phyloP scores from a whole-genome alignment of 2,113 vertebrate species.

The Saccopteryx leptura region DNA sequence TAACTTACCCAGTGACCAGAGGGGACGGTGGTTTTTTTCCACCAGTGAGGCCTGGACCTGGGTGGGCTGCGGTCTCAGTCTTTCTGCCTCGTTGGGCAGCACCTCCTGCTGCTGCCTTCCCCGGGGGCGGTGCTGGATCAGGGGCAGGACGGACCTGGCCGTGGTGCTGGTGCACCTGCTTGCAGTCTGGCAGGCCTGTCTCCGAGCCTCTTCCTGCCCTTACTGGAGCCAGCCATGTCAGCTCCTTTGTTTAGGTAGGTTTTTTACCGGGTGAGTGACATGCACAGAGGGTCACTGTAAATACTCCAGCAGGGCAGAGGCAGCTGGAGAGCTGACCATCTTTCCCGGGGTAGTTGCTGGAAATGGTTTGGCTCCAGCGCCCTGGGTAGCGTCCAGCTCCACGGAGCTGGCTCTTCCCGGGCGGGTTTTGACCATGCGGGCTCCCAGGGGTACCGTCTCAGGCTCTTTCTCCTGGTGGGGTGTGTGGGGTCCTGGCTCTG shows the following conservation, averaged over 20 bases:
- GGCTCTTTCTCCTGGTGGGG: not conserved
- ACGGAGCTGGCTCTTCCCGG: not conserved
- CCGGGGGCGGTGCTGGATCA: no score
- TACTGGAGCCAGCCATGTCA: accelerated
- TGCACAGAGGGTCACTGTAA: accelerated
- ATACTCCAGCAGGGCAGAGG: not conserved
- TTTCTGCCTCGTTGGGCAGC: not conserved
- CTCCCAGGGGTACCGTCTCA: not conserved
- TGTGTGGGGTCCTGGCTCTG: not conserved
- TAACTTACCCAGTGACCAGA: no score
- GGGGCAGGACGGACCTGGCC: no score
- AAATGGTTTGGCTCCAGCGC: accelerated
- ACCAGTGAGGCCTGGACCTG: not conserved
- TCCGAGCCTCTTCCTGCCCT: not conserved
- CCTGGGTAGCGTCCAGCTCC: not conserved
- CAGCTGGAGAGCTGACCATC: accelerated
- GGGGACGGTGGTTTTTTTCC: accelerated
- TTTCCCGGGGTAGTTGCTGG: accelerated
- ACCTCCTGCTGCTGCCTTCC: not conserved
- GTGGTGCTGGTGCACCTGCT: not conserved
- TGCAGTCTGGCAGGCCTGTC: not conserved
- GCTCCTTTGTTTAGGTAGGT: accelerated
- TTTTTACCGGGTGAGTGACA: accelerated
- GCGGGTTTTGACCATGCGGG: not conserved
- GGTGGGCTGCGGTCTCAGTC: not conserved